These are phyloP conservation scores for Poeciliopsis turneri DNA, from an alignment of 2,797 vertebrate species.

Conservation along the genomic window DNA sequence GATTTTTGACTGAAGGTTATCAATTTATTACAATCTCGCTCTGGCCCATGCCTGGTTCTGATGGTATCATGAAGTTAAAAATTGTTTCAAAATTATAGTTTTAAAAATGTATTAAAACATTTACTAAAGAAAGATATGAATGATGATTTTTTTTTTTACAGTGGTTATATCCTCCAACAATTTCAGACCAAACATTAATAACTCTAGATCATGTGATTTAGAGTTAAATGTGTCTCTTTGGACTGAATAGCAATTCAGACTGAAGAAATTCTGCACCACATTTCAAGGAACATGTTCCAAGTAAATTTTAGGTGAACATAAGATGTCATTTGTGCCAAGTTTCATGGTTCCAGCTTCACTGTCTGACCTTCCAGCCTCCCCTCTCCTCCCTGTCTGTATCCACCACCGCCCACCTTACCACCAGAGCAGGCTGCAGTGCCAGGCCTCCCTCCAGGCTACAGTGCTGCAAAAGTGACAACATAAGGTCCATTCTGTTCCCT, in stretches of 20 bases:
- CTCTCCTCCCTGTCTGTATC: conserved; percentile 11
- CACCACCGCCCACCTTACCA: conserved; percentile 37
- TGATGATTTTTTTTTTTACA: neutral
- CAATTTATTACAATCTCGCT: neutral
- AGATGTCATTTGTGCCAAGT: conserved; percentile 36
- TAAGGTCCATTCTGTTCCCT: conserved; percentile 81
- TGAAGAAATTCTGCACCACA: conserved; percentile 28
- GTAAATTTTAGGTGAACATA: conserved; percentile 48
- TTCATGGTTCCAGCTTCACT: conserved; percentile 41
- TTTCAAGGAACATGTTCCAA: conserved; percentile 43
- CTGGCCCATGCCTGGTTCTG: neutral
- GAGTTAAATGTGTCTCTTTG: conserved; percentile 1
- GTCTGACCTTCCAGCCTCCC: conserved; percentile 1
- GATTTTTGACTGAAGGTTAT: neutral
- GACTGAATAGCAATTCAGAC: conserved; percentile 22
- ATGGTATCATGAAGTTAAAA: neutral
- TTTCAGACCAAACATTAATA: conserved; percentile 45
- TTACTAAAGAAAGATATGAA: neutral
- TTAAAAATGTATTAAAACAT: neutral
- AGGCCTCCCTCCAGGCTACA: conserved; percentile 74
- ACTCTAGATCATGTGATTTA: conserved; percentile 13
- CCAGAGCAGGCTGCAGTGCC: conserved; percentile 67
- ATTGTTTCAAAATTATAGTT: neutral
- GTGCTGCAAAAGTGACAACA: conserved; percentile 78
- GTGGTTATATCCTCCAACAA: conserved; percentile 1